Conservation (phyloP, 2,113 vertebrate genomes). For the Silurus glanis region DNA sequence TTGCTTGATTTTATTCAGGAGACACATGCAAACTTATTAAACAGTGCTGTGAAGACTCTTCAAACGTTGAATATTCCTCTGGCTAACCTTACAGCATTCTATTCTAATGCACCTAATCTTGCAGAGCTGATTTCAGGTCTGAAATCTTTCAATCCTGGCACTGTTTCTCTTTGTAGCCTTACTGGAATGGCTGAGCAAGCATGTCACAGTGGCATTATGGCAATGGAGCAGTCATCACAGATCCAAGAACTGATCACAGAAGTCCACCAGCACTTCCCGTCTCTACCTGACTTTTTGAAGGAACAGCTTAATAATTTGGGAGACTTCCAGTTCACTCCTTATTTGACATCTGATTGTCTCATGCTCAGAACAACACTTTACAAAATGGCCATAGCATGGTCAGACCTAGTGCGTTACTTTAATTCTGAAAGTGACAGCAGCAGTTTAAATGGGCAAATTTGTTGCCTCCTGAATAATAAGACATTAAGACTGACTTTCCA, state of each 20-base stretch:
- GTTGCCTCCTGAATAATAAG: slow-evolving; percentile 46
- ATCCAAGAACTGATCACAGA: slow-evolving; percentile 60
- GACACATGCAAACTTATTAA: not conserved
- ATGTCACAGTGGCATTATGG: slow-evolving; percentile 56
- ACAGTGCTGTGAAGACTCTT: slow-evolving; percentile 51
- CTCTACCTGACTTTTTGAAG: slow-evolving; percentile 49
- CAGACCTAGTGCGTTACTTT: slow-evolving; percentile 60
- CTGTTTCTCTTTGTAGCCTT: slow-evolving; percentile 63
- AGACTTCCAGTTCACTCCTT: not conserved
- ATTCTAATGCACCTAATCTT: slow-evolving; percentile 53
- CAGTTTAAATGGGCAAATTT: not conserved
- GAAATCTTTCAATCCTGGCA: slow-evolving; percentile 43
- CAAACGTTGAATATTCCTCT: slow-evolving; percentile 46
- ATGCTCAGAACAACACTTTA: slow-evolving; percentile 53
- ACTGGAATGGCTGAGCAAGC: slow-evolving; percentile 54
- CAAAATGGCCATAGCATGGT: slow-evolving; percentile 62
- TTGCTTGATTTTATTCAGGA: slow-evolving; percentile 58
- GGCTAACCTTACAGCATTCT: slow-evolving; percentile 60
- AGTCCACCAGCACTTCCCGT: slow-evolving; percentile 58
- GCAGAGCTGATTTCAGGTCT: slow-evolving; percentile 48
- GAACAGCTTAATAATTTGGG: slow-evolving; percentile 45
- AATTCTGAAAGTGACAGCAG: not conserved
- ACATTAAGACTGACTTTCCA: slow-evolving; percentile 56
- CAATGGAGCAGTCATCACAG: slow-evolving; percentile 45
- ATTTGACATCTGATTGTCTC: slow-evolving; percentile 43